These are phyloP conservation scores for Tor tambroides DNA, from an alignment of 2,113 vertebrate species.

Conservation along the genomic window DNA sequence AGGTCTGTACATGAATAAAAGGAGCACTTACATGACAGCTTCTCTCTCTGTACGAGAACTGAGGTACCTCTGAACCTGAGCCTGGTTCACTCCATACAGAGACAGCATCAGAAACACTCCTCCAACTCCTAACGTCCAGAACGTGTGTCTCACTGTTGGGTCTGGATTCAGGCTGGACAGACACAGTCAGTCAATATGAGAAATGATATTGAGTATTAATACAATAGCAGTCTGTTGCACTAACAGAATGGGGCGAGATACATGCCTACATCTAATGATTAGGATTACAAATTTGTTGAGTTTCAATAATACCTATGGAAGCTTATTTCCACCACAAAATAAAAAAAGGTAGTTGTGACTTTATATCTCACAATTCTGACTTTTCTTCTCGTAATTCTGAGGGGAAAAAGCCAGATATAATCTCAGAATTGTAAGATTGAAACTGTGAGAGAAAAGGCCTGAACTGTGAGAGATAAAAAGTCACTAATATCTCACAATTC, in stretches of 20 bases:
- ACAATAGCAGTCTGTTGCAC: not conserved
- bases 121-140: slow-evolving; percentile 90
- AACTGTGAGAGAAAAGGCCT: too few relatives aligned
- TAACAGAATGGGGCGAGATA: not conserved
- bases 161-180: slow-evolving; percentile 83
- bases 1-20: not conserved
- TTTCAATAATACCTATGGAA: too few relatives aligned
- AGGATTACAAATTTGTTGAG: too few relatives aligned
- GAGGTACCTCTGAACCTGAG: slow-evolving; percentile 94
- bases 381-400: too few relatives aligned
- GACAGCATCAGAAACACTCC: slow-evolving; percentile 95
- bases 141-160: slow-evolving; percentile 88
- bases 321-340: too few relatives aligned
- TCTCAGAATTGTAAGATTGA: too few relatives aligned
- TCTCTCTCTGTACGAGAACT: slow-evolving; percentile 87
- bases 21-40: slow-evolving; percentile 81
- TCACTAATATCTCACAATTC: too few relatives aligned
- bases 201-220: not conserved
- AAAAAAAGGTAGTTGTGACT: too few relatives aligned
- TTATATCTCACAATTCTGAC: too few relatives aligned
- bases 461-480: too few relatives aligned
- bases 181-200: not conserved
- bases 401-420: too few relatives aligned
- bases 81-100: slow-evolving; percentile 93
- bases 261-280: not conserved